These are phyloP conservation scores for Mesorhabditis belari DNA, from an alignment of 2,888 invertebrate genomes.

Conservation along the genomic window DNA sequence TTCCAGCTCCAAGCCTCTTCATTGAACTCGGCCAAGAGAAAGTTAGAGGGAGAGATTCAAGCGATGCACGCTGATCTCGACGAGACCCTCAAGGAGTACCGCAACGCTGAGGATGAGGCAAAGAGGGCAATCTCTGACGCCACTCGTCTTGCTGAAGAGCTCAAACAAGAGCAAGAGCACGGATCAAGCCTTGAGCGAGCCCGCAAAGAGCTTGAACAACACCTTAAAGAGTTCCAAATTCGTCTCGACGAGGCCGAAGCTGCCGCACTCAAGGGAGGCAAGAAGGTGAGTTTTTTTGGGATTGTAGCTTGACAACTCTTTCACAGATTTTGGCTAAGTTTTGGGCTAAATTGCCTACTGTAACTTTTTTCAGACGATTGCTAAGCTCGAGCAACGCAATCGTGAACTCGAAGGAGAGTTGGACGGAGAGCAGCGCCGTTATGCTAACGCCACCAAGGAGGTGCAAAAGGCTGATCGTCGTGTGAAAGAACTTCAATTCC, in stretches of 20 bases:
- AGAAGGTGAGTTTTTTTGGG: constrained; percentile 95
- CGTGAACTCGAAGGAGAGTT: constrained; percentile 91
- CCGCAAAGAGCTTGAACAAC: constrained; percentile 91
- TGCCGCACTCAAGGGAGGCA: constrained; percentile 92
- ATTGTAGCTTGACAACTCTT: too few relatives aligned
- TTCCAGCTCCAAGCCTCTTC: constrained; percentile 70
- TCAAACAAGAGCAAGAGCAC: constrained; percentile 95
- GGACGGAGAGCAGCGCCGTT: constrained; percentile 59
- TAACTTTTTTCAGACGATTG: constrained; percentile 65
- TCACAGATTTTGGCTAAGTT: constrained; percentile 81
- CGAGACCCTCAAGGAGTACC: constrained; percentile 94
- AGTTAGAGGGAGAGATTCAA: constrained; percentile 57
- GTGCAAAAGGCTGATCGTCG: constrained; percentile 58
- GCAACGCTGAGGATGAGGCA: constrained; percentile 96
- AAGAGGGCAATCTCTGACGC: constrained; percentile 99
- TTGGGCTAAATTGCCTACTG: constrained; percentile 7
- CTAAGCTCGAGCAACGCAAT: constrained; percentile 82
- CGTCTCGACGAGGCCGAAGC: constrained; percentile 93
- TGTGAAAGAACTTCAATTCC: constrained; percentile 57
- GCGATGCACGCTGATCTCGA: constrained; percentile 75
- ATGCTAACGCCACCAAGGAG: constrained; percentile 58
- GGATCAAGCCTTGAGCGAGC: constrained; percentile 95
- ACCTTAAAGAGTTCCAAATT: constrained; percentile 95
- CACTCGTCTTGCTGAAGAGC: constrained; percentile 93
- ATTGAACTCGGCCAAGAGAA: constrained; percentile 53